Evolutionary conservation across 2,888 invertebrate genomes (phyloP).

Genomic region (Eristalinus sepulchralis): DNA sequence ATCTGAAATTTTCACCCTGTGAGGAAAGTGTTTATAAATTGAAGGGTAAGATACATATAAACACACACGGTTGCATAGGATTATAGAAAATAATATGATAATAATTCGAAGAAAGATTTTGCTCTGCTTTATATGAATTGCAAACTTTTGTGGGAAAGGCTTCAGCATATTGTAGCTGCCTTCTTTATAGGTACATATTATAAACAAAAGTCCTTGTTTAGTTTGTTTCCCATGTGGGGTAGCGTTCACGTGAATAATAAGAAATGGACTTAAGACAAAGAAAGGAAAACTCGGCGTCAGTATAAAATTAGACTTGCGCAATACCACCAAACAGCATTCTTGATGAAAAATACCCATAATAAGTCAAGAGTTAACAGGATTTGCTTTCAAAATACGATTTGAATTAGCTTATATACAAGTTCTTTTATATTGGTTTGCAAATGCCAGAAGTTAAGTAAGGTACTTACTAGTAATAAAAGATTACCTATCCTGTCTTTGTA

Average conservation of each 20-base stretch:
- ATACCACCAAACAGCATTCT: neutral
- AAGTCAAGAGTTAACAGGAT: neutral
- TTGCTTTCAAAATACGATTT: neutral
- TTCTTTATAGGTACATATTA: neutral
- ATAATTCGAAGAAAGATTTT: neutral
- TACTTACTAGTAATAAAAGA: too few relatives aligned
- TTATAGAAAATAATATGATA: neutral
- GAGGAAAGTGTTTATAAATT: neutral
- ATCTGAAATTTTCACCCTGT: neutral
- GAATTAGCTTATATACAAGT: neutral
- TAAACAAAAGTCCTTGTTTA: neutral
- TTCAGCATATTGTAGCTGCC: neutral
- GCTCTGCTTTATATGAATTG: neutral
- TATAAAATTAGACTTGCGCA: neutral
- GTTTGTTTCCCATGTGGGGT: neutral
- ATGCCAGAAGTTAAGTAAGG: too few relatives aligned
- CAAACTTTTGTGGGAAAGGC: neutral
- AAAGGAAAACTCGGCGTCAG: neutral
- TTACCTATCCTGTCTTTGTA: too few relatives aligned
- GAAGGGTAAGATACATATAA: neutral
- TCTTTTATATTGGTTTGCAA: too few relatives aligned
- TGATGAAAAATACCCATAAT: neutral
- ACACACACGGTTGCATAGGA: too few relatives aligned
- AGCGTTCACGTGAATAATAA: neutral
- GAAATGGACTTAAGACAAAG: neutral